These are phyloP conservation scores for Sarcoramphus papa DNA, from an alignment of 2,797 vertebrate species.

Conservation along the genomic window DNA sequence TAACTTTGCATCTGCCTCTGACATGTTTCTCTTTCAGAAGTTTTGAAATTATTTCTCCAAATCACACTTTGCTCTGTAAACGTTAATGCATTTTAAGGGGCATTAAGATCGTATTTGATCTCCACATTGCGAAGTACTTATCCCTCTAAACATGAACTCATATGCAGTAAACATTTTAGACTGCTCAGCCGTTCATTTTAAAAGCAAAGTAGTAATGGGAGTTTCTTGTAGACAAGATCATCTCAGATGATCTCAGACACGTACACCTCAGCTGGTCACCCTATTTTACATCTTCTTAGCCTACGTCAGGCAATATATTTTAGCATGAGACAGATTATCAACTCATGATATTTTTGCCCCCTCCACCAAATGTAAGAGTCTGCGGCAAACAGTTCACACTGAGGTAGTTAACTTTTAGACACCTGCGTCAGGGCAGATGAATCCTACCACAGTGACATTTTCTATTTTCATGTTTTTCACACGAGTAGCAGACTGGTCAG, in stretches of 20 bases:
- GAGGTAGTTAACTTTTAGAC: neutral
- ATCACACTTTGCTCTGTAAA: neutral
- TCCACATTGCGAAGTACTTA: neutral
- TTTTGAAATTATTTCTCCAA: neutral
- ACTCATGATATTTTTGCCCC: neutral
- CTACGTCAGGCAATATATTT: neutral
- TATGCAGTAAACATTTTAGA: neutral
- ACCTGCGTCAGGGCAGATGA: neutral
- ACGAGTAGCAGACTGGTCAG: neutral
- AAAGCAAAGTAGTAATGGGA: neutral
- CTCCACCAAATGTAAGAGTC: neutral
- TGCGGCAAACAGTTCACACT: neutral
- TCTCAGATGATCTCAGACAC: neutral
- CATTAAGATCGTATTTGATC: neutral
- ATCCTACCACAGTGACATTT: neutral
- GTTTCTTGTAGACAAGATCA: neutral
- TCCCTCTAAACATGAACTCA: neutral
- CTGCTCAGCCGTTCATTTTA: neutral
- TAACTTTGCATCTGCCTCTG: neutral
- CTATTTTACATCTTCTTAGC: neutral
- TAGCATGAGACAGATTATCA: neutral
- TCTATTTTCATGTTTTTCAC: conserved; percentile 13
- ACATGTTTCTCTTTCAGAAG: neutral
- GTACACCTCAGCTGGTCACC: neutral
- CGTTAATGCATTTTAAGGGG: neutral